A percentile compares a stretch with the other conserved stretches of the same genome.
These are phyloP conservation scores for Leptestheria dahalacensis DNA, from an alignment of 1,140 invertebrate species.

Conservation along the genomic window DNA sequence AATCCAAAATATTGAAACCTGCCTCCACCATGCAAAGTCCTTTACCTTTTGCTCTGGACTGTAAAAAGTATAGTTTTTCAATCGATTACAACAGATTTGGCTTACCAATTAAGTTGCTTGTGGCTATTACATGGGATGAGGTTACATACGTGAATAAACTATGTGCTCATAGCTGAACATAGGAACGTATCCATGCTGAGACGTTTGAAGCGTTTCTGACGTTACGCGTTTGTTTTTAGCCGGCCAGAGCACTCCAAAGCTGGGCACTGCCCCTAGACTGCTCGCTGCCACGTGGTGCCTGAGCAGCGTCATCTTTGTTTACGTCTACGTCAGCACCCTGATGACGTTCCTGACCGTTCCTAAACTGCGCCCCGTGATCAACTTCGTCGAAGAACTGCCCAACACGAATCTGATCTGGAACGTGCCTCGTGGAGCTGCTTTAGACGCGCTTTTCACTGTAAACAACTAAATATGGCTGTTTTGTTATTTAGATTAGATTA, in stretches of 20 bases:
- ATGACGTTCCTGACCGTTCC: conserved; percentile 5
- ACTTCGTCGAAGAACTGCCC: conserved; percentile 1
- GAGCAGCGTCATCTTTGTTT: neutral
- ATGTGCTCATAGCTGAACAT: no score
- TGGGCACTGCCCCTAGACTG: neutral
- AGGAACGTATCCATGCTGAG: no score
- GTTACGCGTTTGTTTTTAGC: neutral
- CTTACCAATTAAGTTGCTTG: no score
- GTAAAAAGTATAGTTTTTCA: no score
- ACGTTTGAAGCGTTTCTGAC: no score
- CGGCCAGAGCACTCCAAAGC: neutral
- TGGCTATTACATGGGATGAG: no score
- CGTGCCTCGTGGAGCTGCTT: conserved; percentile 19
- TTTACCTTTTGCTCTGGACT: no score
- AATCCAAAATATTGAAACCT: no score
- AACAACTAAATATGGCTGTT: neutral
- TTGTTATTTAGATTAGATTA: neutral
- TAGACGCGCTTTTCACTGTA: conserved; percentile 22
- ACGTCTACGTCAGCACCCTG: conserved; percentile 1
- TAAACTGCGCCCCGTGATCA: neutral
- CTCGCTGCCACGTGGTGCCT: neutral
- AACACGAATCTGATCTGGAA: conserved; percentile 21
- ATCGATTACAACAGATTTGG: no score
- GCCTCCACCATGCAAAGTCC: no score
- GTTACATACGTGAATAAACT: no score